phyloP scores from a whole-genome alignment of 2,797 vertebrate species.

The Denticeps clupeoides region DNA sequence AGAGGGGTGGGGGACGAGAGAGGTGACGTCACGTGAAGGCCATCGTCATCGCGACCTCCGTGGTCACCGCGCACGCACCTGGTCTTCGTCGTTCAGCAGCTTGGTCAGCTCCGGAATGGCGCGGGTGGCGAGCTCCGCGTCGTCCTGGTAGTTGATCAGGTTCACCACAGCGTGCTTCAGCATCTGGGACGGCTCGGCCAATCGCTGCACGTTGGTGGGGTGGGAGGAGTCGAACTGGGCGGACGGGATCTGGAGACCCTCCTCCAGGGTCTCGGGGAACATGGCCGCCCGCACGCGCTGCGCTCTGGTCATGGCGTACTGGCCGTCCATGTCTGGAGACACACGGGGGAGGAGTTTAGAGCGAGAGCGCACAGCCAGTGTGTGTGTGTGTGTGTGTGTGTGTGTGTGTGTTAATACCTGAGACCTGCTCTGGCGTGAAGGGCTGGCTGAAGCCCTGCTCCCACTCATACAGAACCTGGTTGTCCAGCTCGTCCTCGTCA shows the following conservation, averaged over 20 bases:
- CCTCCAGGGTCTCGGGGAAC: conserved; percentile 95
- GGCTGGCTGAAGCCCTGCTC: conserved; percentile 88
- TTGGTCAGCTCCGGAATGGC: conserved; percentile 97
- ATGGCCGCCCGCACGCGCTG: conserved; percentile 95
- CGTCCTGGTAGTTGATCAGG: conserved; percentile 97
- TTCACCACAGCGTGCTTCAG: conserved; percentile 97
- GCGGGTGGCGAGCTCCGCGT: conserved; percentile 92
- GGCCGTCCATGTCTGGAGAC: conserved; percentile 80
- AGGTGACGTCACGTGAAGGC: conserved; percentile 1
- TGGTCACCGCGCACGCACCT: conserved; percentile 52
- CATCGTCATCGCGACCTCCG: background rate
- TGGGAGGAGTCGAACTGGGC: conserved; percentile 89
- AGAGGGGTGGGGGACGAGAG: background rate
- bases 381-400: background rate
- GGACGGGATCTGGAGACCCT: conserved; percentile 90
- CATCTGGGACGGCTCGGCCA: conserved; percentile 98
- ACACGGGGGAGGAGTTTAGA: conserved; percentile 32
- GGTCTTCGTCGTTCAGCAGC: conserved; percentile 95
- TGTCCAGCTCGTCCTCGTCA: conserved; percentile 89
- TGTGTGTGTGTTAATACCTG: conserved; percentile 54
- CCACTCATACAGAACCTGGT: conserved; percentile 90
- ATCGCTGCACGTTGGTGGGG: conserved; percentile 89
- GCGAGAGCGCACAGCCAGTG: no score
- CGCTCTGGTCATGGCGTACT: conserved; percentile 94
- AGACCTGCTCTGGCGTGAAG: conserved; percentile 86